phyloP scores from a whole-genome alignment of 2,888 invertebrate genomes.

The Brassicogethes aeneus region DNA sequence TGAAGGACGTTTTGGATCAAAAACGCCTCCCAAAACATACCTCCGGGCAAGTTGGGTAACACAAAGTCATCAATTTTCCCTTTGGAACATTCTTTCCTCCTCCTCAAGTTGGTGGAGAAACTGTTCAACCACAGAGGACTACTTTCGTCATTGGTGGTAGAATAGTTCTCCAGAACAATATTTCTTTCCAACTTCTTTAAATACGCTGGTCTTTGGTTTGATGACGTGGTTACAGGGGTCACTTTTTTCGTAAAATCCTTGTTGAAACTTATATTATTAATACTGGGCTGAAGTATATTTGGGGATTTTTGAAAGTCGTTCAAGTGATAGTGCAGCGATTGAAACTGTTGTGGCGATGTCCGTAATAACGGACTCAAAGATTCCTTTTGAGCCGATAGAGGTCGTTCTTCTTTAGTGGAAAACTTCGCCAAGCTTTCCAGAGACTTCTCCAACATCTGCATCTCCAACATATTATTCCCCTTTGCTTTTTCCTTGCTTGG shows the following conservation, averaged over 20 bases:
- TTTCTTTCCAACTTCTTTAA: slow-evolving; percentile 32
- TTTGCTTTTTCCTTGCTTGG: too few species aligned
- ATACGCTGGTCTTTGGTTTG: slow-evolving; percentile 26
- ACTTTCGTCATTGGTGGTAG: too few species aligned
- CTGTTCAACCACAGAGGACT: slow-evolving; percentile 25
- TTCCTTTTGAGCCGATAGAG: neutral
- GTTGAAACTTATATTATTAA: slow-evolving; percentile 37
- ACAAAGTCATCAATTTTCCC: slow-evolving; percentile 44
- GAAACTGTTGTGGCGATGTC: slow-evolving; percentile 18
- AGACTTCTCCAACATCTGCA: slow-evolving; percentile 31
- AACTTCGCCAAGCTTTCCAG: slow-evolving; percentile 27
- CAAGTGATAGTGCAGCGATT: neutral
- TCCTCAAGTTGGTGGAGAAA: slow-evolving; percentile 15
- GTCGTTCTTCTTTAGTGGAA: slow-evolving; percentile 14
- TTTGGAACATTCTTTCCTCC: slow-evolving; percentile 25
- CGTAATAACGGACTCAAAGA: slow-evolving; percentile 13
- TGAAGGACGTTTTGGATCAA: too few species aligned
- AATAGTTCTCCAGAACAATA: slow-evolving; percentile 23
- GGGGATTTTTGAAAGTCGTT: neutral
- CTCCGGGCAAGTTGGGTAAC: slow-evolving; percentile 55
- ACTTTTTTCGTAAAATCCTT: slow-evolving; percentile 28
- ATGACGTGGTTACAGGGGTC: slow-evolving; percentile 30
- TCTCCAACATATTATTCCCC: slow-evolving; percentile 18
- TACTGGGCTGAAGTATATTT: slow-evolving; percentile 29
- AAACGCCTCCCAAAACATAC: too few species aligned